These are phyloP conservation scores for Bombyx mandarina DNA, from an alignment of 1,140 invertebrate genomes.

Conservation along the genomic window DNA sequence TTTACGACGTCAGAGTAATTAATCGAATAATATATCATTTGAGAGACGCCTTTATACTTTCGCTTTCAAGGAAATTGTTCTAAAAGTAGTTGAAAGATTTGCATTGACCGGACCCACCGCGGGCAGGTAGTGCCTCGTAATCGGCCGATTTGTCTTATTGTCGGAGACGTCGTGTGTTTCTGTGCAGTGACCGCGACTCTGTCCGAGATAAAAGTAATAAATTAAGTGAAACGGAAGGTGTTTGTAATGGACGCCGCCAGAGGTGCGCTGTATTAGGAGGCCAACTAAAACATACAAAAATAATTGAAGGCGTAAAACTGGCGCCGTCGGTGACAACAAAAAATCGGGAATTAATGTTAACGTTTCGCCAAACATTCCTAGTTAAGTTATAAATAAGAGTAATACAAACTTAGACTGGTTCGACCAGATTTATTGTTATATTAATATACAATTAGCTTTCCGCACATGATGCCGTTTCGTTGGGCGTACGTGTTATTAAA, in stretches of 20 bases:
- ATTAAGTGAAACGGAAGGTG: slow-evolving; percentile 62
- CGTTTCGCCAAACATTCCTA: slow-evolving; percentile 20
- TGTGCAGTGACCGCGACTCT: slow-evolving; percentile 59
- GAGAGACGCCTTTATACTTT: slow-evolving; percentile 46
- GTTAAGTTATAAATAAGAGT: slow-evolving; percentile 45
- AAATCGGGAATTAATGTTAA: slow-evolving; percentile 17
- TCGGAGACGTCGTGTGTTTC: slow-evolving; percentile 62
- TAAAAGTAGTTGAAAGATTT: slow-evolving; percentile 39
- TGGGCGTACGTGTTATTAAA: slow-evolving; percentile 66
- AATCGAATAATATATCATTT: slow-evolving; percentile 50
- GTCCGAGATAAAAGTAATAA: slow-evolving; percentile 67
- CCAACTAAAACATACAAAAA: slow-evolving; percentile 9
- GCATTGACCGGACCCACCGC: slow-evolving; percentile 54
- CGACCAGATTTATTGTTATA: slow-evolving; percentile 65
- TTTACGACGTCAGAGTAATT: slow-evolving; percentile 48
- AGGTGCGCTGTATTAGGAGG: slow-evolving; percentile 39
- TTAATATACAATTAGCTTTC: slow-evolving; percentile 71
- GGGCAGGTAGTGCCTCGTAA: slow-evolving; percentile 62
- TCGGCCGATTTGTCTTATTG: slow-evolving; percentile 69
- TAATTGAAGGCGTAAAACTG: slow-evolving; percentile 4
- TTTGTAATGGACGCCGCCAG: slow-evolving; percentile 52
- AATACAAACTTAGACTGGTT: slow-evolving; percentile 35
- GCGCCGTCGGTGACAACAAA: slow-evolving; percentile 11
- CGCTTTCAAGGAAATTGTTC: slow-evolving; percentile 47
- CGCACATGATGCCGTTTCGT: slow-evolving; percentile 58